Base-by-base conservation (phyloP, 1,140 invertebrate genomes). In the Diplogasteroides magnus region DNA sequence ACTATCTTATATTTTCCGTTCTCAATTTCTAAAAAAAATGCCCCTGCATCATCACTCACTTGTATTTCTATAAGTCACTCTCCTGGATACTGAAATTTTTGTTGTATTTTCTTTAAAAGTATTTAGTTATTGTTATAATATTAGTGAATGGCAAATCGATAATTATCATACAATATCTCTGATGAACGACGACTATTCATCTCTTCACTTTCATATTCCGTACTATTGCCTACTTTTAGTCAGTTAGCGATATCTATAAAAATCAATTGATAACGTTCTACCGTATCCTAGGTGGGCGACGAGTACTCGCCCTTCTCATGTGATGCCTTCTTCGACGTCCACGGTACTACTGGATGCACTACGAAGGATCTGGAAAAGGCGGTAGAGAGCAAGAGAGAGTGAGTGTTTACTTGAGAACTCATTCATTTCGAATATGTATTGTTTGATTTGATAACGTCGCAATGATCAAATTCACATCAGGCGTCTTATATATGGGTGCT, bases 271-370 rank as follows among this genome's bases (percentile, higher is more conserved):
- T 15, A 61, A 23, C 15, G 26, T 23, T 19, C 60, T 61, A 14
- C 15, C 14, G 27, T 26, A 19, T 61, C 0, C 60, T 25, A 68
- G 66, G 58, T 64, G 23, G 66, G 66, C 28, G 28, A 27, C 19
- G 71, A 73, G 56, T 61, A 74, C 55, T n/a, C 55, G 62, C 26
- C 48, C 29, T n/a, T 70, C 27, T 19, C 29, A 31, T 73, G 71
- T 48, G 2, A 2, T 2, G 71, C 69, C 15, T 73, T 73, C 64
- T 65, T 73, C 64, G 71, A 73, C 26, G 64, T 73, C 19, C 57
- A 73, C 57, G 71, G 71, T 6, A 68, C 31, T 25, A 56, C 73
- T 28, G 28, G 26, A n/a, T 74, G 71, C 71, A 28, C 48, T 13
- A n/a, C 48, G 2, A 32, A 71, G 13, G 68, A 72, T 29, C 58